Conservation (phyloP, 2,113 vertebrate genomes). For the Meleagris gallopavo region DNA sequence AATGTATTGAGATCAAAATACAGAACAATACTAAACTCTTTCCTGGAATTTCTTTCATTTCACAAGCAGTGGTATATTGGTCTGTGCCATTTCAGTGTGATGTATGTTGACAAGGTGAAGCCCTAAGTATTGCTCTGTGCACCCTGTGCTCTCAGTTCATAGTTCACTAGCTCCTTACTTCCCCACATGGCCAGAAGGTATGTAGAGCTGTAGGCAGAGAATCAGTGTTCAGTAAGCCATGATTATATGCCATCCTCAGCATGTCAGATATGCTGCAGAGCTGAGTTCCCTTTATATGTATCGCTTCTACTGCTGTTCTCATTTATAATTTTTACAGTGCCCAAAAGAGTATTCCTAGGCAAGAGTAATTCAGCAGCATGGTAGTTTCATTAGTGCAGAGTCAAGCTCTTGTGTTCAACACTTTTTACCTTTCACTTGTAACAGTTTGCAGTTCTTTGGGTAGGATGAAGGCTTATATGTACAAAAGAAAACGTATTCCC, state of each 20-base stretch:
- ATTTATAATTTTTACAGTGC: constrained; percentile 68
- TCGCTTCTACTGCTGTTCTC: background rate
- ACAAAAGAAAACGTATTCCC: background rate
- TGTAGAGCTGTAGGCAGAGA: background rate
- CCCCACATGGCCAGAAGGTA: background rate
- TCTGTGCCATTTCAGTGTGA: background rate
- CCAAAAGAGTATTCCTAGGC: constrained; percentile 29
- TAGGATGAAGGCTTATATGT: constrained; percentile 26
- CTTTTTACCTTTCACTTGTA: constrained; percentile 47
- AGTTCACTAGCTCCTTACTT: background rate
- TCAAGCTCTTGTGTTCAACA: constrained; percentile 50
- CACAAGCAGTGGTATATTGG: background rate
- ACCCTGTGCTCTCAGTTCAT: background rate
- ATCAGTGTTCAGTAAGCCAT: constrained; percentile 9
- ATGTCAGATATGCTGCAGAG: constrained; percentile 21
- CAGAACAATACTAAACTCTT: rapidly evolving
- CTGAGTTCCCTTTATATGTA: constrained; percentile 1
- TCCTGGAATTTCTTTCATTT: background rate
- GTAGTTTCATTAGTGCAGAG: constrained; percentile 69
- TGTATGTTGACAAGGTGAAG: background rate
- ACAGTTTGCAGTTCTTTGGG: background rate
- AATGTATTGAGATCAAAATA: background rate
- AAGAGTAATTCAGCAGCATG: constrained; percentile 48
- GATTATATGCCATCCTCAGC: constrained; percentile 32
- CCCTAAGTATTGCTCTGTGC: background rate